A percentile compares a stretch with the other conserved stretches of the same genome.
phyloP scores from a whole-genome alignment of 2,113 vertebrate genomes.

The Brachionichthys hirsutus region DNA sequence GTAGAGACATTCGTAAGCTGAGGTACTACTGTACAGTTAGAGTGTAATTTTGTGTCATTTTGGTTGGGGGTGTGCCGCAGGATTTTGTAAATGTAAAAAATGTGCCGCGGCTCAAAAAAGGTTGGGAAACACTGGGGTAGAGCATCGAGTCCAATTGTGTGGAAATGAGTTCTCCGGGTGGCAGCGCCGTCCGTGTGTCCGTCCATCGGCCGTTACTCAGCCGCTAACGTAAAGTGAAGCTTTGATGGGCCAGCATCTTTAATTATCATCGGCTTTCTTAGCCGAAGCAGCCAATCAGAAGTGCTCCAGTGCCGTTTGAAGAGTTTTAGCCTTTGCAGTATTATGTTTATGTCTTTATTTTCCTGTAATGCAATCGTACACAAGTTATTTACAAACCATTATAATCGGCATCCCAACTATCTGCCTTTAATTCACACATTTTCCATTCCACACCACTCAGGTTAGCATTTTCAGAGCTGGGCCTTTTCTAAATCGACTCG shows the following conservation, averaged over 20 bases:
- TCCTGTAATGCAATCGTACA: too few species aligned
- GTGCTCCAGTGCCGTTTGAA: not conserved
- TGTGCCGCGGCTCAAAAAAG: too few species aligned
- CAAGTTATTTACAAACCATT: constrained; percentile 13
- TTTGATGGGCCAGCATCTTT: not conserved
- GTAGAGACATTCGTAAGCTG: too few species aligned
- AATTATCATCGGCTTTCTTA: constrained; percentile 7
- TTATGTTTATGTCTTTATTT: not conserved
- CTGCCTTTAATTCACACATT: not conserved
- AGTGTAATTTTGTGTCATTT: too few species aligned
- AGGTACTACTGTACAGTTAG: too few species aligned
- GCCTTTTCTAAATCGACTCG: constrained; percentile 28
- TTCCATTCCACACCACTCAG: constrained; percentile 4
- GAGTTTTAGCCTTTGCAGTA: not conserved
- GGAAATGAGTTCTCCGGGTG: constrained; percentile 50
- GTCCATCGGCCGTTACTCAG: constrained; percentile 1
- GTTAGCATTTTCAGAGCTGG: constrained; percentile 9
- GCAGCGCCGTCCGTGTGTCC: constrained; percentile 27
- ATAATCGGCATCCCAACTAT: constrained; percentile 8
- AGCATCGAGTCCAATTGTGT: constrained; percentile 25
- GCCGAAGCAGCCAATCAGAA: constrained; percentile 16
- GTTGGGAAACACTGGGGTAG: too few species aligned
- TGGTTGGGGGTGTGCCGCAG: too few species aligned
- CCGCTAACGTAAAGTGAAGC: constrained; percentile 17
- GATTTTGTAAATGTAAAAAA: too few species aligned